phyloP scores from a whole-genome alignment of 2,888 invertebrate genomes.

The Dolomedes plantarius region DNA sequence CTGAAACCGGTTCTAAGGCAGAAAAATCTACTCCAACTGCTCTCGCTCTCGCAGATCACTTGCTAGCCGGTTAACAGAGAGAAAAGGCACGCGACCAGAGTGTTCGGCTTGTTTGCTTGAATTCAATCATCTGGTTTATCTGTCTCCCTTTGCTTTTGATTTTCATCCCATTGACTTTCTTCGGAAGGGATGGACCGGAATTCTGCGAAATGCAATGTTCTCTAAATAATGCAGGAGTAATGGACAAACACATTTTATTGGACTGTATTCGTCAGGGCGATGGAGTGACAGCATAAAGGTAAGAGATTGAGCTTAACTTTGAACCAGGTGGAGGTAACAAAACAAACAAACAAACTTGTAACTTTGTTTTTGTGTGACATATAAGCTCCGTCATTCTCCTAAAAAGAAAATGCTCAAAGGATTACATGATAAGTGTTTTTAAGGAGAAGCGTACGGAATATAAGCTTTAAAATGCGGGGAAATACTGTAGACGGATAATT shows the following conservation, averaged over 20 bases:
- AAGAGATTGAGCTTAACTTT: background rate
- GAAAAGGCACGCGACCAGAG: background rate
- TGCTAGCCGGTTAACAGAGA: constrained; percentile 20
- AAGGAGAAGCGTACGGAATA: too few species aligned
- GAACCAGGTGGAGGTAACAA: too few species aligned
- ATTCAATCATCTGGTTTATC: background rate
- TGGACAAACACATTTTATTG: background rate
- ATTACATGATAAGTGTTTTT: too few species aligned
- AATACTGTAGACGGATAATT: too few species aligned
- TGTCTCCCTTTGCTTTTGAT: background rate
- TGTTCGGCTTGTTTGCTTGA: background rate
- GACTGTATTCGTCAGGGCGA: background rate
- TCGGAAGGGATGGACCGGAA: background rate
- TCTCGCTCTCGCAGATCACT: constrained; percentile 16
- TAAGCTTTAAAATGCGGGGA: too few species aligned
- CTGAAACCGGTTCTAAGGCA: constrained; percentile 22
- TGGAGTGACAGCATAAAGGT: background rate
- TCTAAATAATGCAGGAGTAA: background rate
- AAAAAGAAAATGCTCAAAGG: too few species aligned
- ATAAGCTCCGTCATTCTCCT: too few species aligned
- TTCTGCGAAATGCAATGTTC: background rate
- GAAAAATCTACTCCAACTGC: constrained; percentile 11
- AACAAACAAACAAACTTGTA: too few species aligned
- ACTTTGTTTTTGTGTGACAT: too few species aligned
- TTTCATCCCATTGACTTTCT: too few species aligned